Conservation (phyloP, 1,140 invertebrate species). For the Caenorhabditis inopinata region DNA sequence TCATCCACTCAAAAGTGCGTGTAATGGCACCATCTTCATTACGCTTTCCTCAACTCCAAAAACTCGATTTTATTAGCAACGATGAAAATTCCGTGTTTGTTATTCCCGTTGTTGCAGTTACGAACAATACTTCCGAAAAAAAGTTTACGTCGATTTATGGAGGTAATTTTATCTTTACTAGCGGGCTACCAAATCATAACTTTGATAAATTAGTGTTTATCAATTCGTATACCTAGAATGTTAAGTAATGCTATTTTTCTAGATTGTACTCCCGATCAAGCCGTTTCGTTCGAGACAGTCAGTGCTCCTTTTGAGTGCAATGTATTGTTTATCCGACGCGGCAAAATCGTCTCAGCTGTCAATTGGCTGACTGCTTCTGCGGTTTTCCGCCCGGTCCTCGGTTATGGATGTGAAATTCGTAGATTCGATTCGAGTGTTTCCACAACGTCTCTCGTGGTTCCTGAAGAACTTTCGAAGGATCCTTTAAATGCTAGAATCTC, state of each 20-base stretch:
- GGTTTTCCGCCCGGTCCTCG: not conserved
- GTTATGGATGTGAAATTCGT: not conserved
- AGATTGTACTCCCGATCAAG: slow-evolving; percentile 4
- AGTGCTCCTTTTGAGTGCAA: slow-evolving; percentile 12
- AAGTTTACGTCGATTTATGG: not conserved
- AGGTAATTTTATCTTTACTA: too few relatives aligned
- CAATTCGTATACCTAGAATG: not conserved
- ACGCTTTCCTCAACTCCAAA: too few relatives aligned
- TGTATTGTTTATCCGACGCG: not conserved
- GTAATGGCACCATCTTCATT: too few relatives aligned
- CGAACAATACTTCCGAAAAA: not conserved
- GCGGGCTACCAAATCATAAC: too few relatives aligned
- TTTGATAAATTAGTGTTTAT: not conserved
- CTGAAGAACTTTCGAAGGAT: not conserved
- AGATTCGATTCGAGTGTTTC: not conserved
- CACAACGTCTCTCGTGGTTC: not conserved
- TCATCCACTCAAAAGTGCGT: too few relatives aligned
- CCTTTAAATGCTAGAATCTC: not conserved
- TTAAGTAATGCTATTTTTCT: not conserved
- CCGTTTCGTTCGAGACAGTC: not conserved
- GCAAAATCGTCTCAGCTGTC: not conserved
- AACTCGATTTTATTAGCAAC: too few relatives aligned
- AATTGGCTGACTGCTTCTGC: not conserved
- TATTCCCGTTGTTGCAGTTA: not conserved
- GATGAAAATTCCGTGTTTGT: not conserved